These are phyloP conservation scores for Tupaia tana DNA, from an alignment of 2,113 vertebrate genomes.

Conservation along the genomic window DNA sequence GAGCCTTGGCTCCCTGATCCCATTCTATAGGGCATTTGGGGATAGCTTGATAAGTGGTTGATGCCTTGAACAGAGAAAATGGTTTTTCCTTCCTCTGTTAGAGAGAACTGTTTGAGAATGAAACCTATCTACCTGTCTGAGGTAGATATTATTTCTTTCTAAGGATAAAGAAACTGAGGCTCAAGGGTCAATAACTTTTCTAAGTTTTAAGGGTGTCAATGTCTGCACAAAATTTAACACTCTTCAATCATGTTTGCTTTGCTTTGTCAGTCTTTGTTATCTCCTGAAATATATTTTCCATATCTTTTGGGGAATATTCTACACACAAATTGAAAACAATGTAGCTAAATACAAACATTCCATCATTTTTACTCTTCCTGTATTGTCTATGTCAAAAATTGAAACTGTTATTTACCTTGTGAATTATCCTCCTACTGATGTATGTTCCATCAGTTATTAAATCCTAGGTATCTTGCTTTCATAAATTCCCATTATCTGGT, in stretches of 20 bases:
- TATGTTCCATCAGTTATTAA: background rate
- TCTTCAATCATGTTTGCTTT: background rate
- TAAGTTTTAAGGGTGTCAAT: background rate
- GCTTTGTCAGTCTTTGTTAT: background rate
- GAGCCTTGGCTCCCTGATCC: fast-evolving
- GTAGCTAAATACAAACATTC: background rate
- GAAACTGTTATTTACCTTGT: background rate
- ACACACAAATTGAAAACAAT: background rate
- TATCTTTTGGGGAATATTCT: background rate
- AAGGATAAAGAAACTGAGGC: background rate
- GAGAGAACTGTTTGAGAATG: background rate
- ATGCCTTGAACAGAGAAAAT: background rate
- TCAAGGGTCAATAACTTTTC: background rate
- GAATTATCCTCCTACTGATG: background rate
- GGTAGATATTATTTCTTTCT: background rate
- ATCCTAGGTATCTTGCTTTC: background rate
- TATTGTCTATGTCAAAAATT: background rate
- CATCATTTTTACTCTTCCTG: background rate
- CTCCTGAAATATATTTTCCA: fast-evolving
- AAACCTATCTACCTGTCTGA: background rate
- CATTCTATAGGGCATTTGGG: background rate
- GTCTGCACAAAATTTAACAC: background rate
- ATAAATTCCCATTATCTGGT: background rate
- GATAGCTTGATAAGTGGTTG: background rate
- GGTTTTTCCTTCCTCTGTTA: background rate